Conservation (phyloP, 1,140 invertebrate species). For the Papilio helenus region DNA sequence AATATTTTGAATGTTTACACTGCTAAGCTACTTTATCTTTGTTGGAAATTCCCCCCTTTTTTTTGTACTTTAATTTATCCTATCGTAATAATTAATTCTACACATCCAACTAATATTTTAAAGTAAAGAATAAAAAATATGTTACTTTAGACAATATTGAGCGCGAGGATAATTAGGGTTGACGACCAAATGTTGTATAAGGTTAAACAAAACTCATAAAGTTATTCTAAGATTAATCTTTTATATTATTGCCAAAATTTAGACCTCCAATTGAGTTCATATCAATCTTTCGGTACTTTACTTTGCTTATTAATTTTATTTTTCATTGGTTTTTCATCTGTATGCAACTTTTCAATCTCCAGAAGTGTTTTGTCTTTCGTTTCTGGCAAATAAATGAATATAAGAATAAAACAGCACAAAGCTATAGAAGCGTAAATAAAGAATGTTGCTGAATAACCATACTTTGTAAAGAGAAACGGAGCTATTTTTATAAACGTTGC, state of each 20-base stretch:
- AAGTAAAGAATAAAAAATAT: too few relatives aligned
- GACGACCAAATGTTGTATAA: neutral
- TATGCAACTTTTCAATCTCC: conserved; percentile 13
- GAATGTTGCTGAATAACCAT: neutral
- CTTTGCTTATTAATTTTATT: neutral
- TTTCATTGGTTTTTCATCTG: neutral
- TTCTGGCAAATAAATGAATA: conserved; percentile 26
- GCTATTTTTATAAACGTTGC: conserved; percentile 27
- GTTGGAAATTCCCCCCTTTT: neutral
- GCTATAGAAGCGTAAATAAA: conserved; percentile 13
- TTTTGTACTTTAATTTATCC: neutral
- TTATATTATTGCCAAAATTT: neutral
- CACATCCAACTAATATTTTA: neutral
- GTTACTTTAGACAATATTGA: too few relatives aligned
- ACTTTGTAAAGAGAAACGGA: neutral
- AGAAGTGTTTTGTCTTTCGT: conserved; percentile 32
- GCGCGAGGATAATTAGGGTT: too few relatives aligned
- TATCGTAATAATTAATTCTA: neutral
- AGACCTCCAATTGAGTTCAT: neutral
- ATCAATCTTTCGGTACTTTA: neutral
- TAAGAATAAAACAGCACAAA: neutral
- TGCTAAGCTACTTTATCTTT: neutral
- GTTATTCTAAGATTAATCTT: neutral
- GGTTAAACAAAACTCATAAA: neutral
- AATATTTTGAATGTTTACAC: neutral